Conservation (phyloP, 1,140 invertebrate genomes). For the Sarcophaga bullata region DNA sequence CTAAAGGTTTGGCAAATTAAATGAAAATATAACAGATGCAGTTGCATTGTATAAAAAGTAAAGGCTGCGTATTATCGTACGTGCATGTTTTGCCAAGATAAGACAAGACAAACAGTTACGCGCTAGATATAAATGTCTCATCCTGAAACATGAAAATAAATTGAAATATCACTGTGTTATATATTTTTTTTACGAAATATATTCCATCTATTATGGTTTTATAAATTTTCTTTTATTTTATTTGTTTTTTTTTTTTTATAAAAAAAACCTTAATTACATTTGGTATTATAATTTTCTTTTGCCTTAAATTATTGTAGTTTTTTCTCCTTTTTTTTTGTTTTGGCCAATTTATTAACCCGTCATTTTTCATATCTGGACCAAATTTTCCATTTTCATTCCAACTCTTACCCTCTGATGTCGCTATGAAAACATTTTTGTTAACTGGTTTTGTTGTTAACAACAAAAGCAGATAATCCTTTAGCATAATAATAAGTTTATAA, state of each 20-base stretch:
- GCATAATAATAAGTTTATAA: constrained; percentile 41
- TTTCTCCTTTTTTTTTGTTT: not conserved
- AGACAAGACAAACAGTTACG: constrained; percentile 8
- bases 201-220: not conserved
- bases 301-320: not conserved
- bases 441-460: constrained; percentile 37
- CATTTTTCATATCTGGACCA: not conserved
- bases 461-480: constrained; percentile 39
- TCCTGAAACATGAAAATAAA: not conserved
- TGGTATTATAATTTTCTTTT: not conserved
- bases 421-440: not conserved
- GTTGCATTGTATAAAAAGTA: not conserved
- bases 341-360: not conserved
- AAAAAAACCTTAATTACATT: constrained; percentile 5
- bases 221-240: not conserved
- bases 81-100: not conserved
- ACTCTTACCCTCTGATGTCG: not conserved
- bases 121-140: not conserved
- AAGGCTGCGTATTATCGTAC: not conserved
- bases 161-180: not conserved
- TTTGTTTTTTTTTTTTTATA: not conserved
- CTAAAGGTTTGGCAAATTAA: not conserved
- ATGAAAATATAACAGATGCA: not conserved
- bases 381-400: not conserved
- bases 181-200: too few species aligned